A percentile compares a stretch with the other conserved stretches of the same genome.
Evolutionary conservation across 2,113 vertebrate species (phyloP).

Genomic region (Onychorhynchus coronatus): DNA sequence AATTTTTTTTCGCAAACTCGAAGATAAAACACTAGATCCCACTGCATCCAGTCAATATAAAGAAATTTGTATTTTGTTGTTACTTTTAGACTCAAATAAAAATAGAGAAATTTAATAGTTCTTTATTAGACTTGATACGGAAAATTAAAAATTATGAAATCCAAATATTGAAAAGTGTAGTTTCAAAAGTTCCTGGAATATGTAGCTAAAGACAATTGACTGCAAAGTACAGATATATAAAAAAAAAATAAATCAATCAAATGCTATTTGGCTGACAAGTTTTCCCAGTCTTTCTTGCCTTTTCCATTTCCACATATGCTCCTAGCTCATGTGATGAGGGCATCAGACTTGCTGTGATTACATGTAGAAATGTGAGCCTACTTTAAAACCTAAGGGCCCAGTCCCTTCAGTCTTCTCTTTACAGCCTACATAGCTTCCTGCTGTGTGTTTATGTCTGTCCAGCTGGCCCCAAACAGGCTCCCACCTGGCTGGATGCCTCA

Average conservation of each 20-base stretch:
- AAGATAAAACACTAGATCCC: neutral
- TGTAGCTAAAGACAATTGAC: neutral
- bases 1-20: neutral
- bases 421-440: neutral
- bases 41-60: neutral
- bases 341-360: neutral
- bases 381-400: neutral
- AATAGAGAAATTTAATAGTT: neutral
- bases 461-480: neutral
- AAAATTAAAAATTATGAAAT: neutral
- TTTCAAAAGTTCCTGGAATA: neutral
- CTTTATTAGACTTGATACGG: neutral
- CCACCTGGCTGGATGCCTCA: neutral
- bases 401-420: neutral
- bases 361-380: neutral
- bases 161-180: neutral
- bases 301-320: neutral
- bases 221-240: neutral
- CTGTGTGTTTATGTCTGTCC: neutral
- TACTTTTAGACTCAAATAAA: neutral
- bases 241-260: accelerated
- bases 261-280: neutral
- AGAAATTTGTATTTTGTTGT: neutral
- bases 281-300: neutral
- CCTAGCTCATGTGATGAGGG: neutral